Evolutionary conservation across 2,888 invertebrate species (phyloP).

Genomic region (Calameuta filiformis): DNA sequence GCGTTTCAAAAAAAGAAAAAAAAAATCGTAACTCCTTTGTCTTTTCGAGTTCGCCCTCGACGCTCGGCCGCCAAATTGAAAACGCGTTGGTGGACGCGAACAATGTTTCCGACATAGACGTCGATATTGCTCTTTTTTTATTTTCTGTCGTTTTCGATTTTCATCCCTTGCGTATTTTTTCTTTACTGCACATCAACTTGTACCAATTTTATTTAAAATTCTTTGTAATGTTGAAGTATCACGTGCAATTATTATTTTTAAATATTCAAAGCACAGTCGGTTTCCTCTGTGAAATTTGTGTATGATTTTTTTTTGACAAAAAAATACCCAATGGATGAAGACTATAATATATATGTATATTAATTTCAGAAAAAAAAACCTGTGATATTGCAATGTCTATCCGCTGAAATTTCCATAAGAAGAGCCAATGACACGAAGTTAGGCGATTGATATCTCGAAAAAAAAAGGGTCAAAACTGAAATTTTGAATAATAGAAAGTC

Average conservation of each 20-base stretch:
- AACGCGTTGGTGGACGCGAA: constrained; percentile 36
- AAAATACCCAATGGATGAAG: not conserved
- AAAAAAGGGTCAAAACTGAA: too few species aligned
- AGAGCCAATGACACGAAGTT: not conserved
- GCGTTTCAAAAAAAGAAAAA: constrained; percentile 22
- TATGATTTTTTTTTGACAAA: not conserved
- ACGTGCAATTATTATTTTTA: not conserved
- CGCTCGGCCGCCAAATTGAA: constrained; percentile 30
- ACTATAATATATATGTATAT: not conserved
- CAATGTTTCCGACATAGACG: constrained; percentile 29
- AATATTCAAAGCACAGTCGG: not conserved
- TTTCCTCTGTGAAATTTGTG: not conserved
- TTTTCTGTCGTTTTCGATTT: not conserved
- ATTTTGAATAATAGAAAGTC: not conserved
- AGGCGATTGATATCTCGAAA: too few species aligned
- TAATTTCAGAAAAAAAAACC: too few species aligned
- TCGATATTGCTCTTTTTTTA: not conserved
- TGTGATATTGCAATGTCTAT: not conserved
- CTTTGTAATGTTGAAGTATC: not conserved
- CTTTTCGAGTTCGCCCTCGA: constrained; percentile 26
- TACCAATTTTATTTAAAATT: not conserved
- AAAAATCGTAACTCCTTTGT: constrained; percentile 41
- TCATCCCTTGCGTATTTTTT: too few species aligned
- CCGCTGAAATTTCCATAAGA: not conserved
- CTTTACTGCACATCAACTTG: not conserved